Base-by-base conservation (phyloP, 2,797 vertebrate genomes). In the Luscinia megarhynchos region DNA sequence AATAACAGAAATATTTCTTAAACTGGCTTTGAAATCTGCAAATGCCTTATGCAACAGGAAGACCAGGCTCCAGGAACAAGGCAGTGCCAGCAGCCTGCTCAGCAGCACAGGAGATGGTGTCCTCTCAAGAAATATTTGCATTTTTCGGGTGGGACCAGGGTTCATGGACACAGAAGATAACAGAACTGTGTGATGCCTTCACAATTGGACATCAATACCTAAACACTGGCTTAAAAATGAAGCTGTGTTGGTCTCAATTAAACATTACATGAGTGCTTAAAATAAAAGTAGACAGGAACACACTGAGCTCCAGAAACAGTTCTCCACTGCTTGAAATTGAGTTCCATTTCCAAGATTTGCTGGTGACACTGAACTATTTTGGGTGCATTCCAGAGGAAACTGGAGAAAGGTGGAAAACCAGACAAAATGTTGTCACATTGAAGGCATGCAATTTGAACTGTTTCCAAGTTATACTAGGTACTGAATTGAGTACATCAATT, bases 351-450 rank as follows among this genome's bases (percentile, higher is more conserved):
- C 48, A 70, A 73, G 59, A 46, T 70, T 62, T 91, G 32, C 59
- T 21, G 30, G 43, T 76, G 78, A 59, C 51, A 59, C 53, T 5
- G 34, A 66, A 23, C 40, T 84, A 17, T 76, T 84, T 63, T 53
- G 63, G 36, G 29, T 50, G 4, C 32, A 63, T 38, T 92, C 81
- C 87, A 93, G 34, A 45, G 48, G 75, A 86, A 89, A 50, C 1
- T 13, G 55, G 70, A 76, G 40, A 82, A 92, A 95, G 51, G 40
- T 90, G n/a, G 74, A 86, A 89, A 93, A 82, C 16, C 36, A 93
- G 46, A 82, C 20, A 90, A 75, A 57, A 66, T 3, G 0, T 9
- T 81, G 66, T 79, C 81, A 90, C 51, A 82, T 73, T 89, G 59
- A 79, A 84, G 53, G n/a, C 41, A 73, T 15, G 29, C 30, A 73